Evolutionary conservation across 2,797 vertebrate genomes (phyloP), one percentile per base, ranked within the genome.

Genomic region (Luscinia luscinia): DNA sequence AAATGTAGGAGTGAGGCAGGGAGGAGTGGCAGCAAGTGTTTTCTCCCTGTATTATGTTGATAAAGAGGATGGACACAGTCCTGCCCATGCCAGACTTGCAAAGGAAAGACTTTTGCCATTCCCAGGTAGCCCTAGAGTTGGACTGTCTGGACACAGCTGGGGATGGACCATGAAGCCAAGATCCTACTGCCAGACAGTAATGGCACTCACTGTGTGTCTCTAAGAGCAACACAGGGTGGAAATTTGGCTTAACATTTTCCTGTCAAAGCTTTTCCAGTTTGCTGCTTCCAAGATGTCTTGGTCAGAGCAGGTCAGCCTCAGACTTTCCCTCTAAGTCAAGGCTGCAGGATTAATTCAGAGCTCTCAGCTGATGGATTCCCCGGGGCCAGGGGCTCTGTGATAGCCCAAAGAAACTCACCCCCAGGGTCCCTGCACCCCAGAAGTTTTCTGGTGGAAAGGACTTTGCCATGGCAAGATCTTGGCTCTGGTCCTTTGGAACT

Each of bases 131-230:
- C 46, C 49, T 78, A 73, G 34, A 73, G 63, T 41, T 45, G 57
- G 32, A 58, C 83, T 28, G 1, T 96, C 80, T 95, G 91, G 79
- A 84, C 95, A 89, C 80, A 94, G 91, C 85, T 51, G 95, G 91
- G 77, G 36, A 48, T 49, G 38, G 46, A 36, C 49, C 49, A 6
- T 14, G 41, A 22, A 54, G 91, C 94, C 91, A 96, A 73, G 34
- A 63, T 76, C 48, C 36, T 55, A 57, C 84, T 95, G 93, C 92
- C 93, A 96, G 92, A 46, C 22, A 84, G 23, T 96, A 96, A 95
- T 96, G 63, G 92, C 55, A 59, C 81, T 76, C 78, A 55, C 26
- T 36, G 83, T 73, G 83, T 73, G 86, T 21, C 32, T 90, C 52
- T 81, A 67, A 90, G 15, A 93, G 40, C 32, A 62, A 20, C 52